Conservation (phyloP, 2,113 vertebrate genomes). For the Hydrochoerus hydrochaeris region DNA sequence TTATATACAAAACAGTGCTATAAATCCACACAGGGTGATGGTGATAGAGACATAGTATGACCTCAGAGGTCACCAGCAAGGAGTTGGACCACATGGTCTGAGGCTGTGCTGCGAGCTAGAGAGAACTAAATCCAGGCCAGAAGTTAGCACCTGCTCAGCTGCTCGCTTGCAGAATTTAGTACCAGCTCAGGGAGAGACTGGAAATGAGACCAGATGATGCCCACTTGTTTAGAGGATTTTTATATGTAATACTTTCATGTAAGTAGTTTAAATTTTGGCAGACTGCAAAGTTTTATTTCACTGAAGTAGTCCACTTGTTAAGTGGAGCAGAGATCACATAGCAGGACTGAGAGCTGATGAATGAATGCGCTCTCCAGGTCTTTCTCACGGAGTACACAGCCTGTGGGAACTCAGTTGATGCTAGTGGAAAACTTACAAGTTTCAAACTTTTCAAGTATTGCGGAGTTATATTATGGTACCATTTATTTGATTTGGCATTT, state of each 20-base stretch:
- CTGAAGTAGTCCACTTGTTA: background rate
- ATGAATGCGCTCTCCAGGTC: rapidly evolving
- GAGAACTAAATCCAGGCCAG: rapidly evolving
- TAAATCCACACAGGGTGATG: background rate
- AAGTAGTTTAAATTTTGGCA: background rate
- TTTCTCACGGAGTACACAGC: background rate
- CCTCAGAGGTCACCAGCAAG: background rate
- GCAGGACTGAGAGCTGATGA: rapidly evolving
- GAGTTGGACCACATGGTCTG: rapidly evolving
- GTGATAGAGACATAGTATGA: background rate
- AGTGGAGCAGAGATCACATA: too few species aligned
- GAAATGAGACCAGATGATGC: background rate
- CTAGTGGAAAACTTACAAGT: background rate
- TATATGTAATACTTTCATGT: background rate
- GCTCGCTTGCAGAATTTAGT: background rate
- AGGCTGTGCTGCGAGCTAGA: background rate
- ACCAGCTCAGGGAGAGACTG: background rate
- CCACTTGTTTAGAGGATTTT: background rate
- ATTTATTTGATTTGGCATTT: background rate
- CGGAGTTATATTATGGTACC: background rate
- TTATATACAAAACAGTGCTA: background rate
- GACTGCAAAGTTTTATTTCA: background rate
- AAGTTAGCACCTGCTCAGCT: background rate
- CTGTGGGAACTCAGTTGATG: rapidly evolving
- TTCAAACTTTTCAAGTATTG: background rate